Evolutionary conservation across 2,888 invertebrate species (phyloP).

Genomic region (Cynaeus angustus): DNA sequence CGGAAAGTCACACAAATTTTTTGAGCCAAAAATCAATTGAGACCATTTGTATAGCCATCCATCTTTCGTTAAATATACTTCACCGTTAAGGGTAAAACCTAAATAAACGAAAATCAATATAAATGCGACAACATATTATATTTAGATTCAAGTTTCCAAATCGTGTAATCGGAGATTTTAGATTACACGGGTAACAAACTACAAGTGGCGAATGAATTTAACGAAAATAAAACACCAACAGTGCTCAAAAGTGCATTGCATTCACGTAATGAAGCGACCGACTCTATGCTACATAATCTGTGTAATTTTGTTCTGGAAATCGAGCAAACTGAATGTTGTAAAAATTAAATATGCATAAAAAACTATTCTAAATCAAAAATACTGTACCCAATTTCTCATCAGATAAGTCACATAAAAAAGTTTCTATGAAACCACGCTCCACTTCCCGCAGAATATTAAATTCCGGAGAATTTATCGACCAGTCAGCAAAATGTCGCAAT

Average conservation of each 20-base stretch:
- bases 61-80: constrained; percentile 76
- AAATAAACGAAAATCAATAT: constrained; percentile 40
- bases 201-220: constrained; percentile 10
- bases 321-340: constrained; percentile 24
- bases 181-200: not conserved
- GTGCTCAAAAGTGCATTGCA: constrained; percentile 37
- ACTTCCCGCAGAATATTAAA: constrained; percentile 83
- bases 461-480: constrained; percentile 83
- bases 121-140: constrained; percentile 6
- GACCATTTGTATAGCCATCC: constrained; percentile 84
- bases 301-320: constrained; percentile 14
- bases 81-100: constrained; percentile 69
- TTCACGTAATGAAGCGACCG: constrained; percentile 25
- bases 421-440: constrained; percentile 81
- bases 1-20: constrained; percentile 78
- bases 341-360: constrained; percentile 39
- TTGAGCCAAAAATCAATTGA: constrained; percentile 72
- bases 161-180: not conserved
- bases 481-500: constrained; percentile 84
- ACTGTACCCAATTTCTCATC: constrained; percentile 73
- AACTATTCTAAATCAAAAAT: constrained; percentile 45
- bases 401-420: constrained; percentile 78
- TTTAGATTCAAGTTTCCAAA: constrained; percentile 8
- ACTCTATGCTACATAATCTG: constrained; percentile 9
- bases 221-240: constrained; percentile 20